Conservation (phyloP, 2,888 invertebrate genomes). For the Diogma glabrata region DNA sequence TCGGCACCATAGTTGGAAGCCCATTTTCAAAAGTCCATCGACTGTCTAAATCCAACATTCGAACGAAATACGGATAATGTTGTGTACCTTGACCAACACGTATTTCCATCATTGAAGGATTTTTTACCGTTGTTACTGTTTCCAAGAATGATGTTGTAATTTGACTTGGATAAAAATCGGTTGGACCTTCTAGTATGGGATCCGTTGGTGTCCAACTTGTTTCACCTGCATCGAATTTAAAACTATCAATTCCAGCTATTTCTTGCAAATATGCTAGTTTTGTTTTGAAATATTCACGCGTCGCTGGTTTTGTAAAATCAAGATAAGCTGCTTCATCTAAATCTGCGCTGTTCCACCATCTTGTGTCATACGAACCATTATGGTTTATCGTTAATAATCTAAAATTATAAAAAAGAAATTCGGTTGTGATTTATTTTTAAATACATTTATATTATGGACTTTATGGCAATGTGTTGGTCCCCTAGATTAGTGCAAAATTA, state of each 20-base stretch:
- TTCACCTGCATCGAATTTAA: slow-evolving; percentile 78
- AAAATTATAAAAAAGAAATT: neutral
- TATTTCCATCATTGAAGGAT: slow-evolving; percentile 53
- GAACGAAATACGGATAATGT: slow-evolving; percentile 53
- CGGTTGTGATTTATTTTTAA: too few relatives aligned
- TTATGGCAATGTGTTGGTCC: too few relatives aligned
- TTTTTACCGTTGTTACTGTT: slow-evolving; percentile 40
- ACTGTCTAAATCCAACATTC: slow-evolving; percentile 71
- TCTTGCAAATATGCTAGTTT: slow-evolving; percentile 34
- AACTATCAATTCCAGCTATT: slow-evolving; percentile 50
- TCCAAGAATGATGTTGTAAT: slow-evolving; percentile 45
- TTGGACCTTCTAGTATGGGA: slow-evolving; percentile 5
- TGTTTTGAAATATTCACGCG: slow-evolving; percentile 38
- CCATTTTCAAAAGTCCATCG: slow-evolving; percentile 59
- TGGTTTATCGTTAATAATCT: neutral
- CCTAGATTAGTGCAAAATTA: too few relatives aligned
- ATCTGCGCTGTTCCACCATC: slow-evolving; percentile 27
- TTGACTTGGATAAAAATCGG: slow-evolving; percentile 41
- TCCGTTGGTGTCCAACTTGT: slow-evolving; percentile 52
- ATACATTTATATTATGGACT: too few relatives aligned
- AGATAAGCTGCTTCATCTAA: slow-evolving; percentile 36
- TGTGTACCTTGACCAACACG: slow-evolving; percentile 62
- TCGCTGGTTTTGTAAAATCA: slow-evolving; percentile 48
- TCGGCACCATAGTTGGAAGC: slow-evolving; percentile 57
- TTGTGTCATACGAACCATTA: slow-evolving; percentile 17